Evolutionary conservation across 2,888 invertebrate genomes (phyloP).

Genomic region (Argyra leucocephala): DNA sequence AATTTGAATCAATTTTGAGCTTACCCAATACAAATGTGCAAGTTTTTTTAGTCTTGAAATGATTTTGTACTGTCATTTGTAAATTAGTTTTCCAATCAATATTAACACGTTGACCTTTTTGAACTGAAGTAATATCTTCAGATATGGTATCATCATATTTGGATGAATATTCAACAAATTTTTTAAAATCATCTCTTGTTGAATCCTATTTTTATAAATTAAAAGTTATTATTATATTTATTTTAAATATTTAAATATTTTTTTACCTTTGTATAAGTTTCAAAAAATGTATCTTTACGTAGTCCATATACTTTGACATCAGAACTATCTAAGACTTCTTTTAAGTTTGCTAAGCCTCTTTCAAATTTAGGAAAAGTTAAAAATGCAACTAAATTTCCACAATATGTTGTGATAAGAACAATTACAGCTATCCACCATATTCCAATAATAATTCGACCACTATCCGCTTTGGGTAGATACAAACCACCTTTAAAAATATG

Average conservation of each 20-base stretch:
- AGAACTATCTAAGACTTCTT: conserved; percentile 42
- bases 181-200: conserved; percentile 33
- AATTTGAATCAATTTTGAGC: neutral
- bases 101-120: conserved; percentile 58
- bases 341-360: conserved; percentile 36
- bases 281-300: conserved; percentile 63
- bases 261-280: conserved; percentile 51
- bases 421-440: conserved; percentile 89
- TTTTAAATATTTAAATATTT: neutral
- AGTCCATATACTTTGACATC: conserved; percentile 65
- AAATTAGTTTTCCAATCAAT: conserved; percentile 76
- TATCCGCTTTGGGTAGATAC: conserved; percentile 75
- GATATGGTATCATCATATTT: conserved; percentile 44
- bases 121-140: conserved; percentile 51
- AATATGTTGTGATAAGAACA: conserved; percentile 82
- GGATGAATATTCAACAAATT: conserved; percentile 51
- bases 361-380: conserved; percentile 72
- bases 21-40: conserved; percentile 68
- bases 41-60: conserved; percentile 54
- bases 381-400: conserved; percentile 85
- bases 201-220: conserved; percentile 27
- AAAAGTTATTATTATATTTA: neutral
- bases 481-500: conserved; percentile 70
- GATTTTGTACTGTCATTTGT: conserved; percentile 60
- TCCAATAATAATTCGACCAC: conserved; percentile 74